A percentile compares a stretch with the other conserved stretches of the same genome.
Evolutionary conservation across 1,140 invertebrate species (phyloP).

Genomic region (Tetraneura akinire): DNA sequence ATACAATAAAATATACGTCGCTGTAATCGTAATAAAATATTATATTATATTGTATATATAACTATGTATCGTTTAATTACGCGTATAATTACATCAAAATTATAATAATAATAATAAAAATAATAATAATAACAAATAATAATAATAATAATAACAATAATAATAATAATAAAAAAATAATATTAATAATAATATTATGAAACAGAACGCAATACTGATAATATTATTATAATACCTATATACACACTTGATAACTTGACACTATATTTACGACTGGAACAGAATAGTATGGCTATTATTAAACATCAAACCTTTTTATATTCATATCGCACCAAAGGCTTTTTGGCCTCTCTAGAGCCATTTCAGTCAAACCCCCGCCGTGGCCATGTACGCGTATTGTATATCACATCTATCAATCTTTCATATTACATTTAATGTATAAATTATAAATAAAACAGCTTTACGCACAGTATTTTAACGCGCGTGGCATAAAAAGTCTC

Average conservation of each 20-base stretch:
- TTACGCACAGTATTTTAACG: background rate
- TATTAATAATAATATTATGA: background rate
- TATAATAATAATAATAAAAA: too few relatives aligned
- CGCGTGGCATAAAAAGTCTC: background rate
- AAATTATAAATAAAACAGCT: constrained; percentile 7
- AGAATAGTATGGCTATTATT: constrained; percentile 12
- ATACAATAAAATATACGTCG: background rate
- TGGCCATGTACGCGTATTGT: background rate
- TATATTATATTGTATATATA: too few relatives aligned
- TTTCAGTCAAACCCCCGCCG: background rate
- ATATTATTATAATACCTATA: too few relatives aligned
- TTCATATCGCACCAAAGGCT: background rate
- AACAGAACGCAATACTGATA: background rate
- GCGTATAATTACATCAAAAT: too few relatives aligned
- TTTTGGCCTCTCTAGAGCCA: background rate
- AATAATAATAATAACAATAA: too few relatives aligned
- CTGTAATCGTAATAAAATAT: background rate
- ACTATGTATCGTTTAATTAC: too few relatives aligned
- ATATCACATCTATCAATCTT: constrained; percentile 10
- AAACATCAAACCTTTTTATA: background rate
- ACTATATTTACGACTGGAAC: background rate
- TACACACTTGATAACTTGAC: background rate
- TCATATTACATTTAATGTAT: background rate
- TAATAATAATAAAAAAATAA: too few relatives aligned
- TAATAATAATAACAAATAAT: too few relatives aligned